These are phyloP conservation scores for Ataeniobius toweri DNA, from an alignment of 2,797 vertebrate species.

Conservation along the genomic window DNA sequence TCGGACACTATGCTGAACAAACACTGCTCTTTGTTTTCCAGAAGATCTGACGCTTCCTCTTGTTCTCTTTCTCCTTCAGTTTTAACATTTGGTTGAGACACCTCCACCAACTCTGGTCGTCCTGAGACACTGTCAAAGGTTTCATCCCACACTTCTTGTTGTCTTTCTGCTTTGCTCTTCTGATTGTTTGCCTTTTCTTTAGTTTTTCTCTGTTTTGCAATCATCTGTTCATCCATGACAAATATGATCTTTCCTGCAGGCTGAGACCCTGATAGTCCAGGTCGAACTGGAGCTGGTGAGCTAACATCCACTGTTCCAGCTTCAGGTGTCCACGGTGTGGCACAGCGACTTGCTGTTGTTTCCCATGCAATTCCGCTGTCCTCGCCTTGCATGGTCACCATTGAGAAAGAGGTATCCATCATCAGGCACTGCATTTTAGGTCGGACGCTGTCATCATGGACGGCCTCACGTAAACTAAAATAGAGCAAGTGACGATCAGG, in stretches of 20 bases:
- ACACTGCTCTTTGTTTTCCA: slow-evolving; percentile 76
- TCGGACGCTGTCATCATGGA: slow-evolving; percentile 84
- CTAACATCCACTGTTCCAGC: slow-evolving; percentile 79
- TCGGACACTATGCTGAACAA: slow-evolving; percentile 90
- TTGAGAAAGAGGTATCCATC: slow-evolving; percentile 91
- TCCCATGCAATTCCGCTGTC: slow-evolving; percentile 95
- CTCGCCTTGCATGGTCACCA: slow-evolving; percentile 92
- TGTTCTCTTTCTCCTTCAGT: slow-evolving; percentile 42
- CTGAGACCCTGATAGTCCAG: slow-evolving; percentile 73
- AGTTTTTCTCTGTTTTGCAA: slow-evolving; percentile 75
- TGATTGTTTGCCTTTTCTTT: slow-evolving; percentile 46
- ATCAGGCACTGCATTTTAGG: slow-evolving; percentile 91
- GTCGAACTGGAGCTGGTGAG: slow-evolving; percentile 11
- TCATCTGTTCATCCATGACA: slow-evolving; percentile 88
- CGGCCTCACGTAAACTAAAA: slow-evolving; percentile 84
- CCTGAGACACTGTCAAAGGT: slow-evolving; percentile 57
- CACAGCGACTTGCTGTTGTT: slow-evolving; percentile 84
- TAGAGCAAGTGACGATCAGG: slow-evolving; percentile 16
- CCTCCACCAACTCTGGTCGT: slow-evolving; percentile 74
- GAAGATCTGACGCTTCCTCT: slow-evolving; percentile 33
- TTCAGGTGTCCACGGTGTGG: slow-evolving; percentile 88
- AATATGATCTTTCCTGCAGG: slow-evolving; percentile 87
- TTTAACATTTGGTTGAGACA: slow-evolving; percentile 77
- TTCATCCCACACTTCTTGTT: slow-evolving; percentile 12
- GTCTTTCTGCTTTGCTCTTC: slow-evolving; percentile 46